These are phyloP conservation scores for Mus spretus DNA, from an alignment of 2,797 vertebrate species.

Conservation along the genomic window DNA sequence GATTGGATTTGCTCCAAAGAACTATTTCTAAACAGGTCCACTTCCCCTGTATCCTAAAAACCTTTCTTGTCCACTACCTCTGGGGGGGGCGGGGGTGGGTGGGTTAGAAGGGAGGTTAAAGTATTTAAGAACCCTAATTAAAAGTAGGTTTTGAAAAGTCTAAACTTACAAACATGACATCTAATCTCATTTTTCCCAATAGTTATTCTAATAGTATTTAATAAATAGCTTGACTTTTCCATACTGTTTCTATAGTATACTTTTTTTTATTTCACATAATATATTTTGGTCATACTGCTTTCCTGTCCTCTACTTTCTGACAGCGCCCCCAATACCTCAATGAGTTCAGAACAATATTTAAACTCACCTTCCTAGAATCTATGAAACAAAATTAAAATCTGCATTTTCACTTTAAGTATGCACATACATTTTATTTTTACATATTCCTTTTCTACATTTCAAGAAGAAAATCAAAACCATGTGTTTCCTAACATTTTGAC, in stretches of 20 bases:
- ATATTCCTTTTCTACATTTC: conserved; percentile 61
- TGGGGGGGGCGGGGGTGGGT: no score
- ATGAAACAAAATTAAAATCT: conserved; percentile 58
- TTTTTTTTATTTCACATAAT: background rate
- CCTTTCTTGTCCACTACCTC: background rate
- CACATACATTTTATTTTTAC: conserved; percentile 65
- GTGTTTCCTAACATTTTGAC: conserved; percentile 73
- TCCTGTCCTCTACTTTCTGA: background rate
- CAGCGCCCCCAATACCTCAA: background rate
- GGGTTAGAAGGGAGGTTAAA: background rate
- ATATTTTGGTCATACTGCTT: background rate
- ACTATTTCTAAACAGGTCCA: background rate
- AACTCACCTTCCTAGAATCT: conserved; percentile 5
- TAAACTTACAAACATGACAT: background rate
- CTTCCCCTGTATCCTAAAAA: background rate
- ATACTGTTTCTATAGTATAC: conserved; percentile 19
- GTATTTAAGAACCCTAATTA: background rate
- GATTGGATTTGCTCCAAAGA: background rate
- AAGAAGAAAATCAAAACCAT: conserved; percentile 77
- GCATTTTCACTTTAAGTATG: conserved; percentile 57
- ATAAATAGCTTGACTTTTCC: conserved; percentile 8
- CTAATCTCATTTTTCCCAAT: conserved; percentile 54
- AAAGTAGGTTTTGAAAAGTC: background rate
- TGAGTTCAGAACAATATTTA: conserved; percentile 62
- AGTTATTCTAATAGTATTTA: conserved; percentile 59